Percentiles rank a stretch among this genome's conserved stretches.
Evolutionary conservation across 1,140 invertebrate genomes (phyloP).

Genomic region (Drosophila hydei): DNA sequence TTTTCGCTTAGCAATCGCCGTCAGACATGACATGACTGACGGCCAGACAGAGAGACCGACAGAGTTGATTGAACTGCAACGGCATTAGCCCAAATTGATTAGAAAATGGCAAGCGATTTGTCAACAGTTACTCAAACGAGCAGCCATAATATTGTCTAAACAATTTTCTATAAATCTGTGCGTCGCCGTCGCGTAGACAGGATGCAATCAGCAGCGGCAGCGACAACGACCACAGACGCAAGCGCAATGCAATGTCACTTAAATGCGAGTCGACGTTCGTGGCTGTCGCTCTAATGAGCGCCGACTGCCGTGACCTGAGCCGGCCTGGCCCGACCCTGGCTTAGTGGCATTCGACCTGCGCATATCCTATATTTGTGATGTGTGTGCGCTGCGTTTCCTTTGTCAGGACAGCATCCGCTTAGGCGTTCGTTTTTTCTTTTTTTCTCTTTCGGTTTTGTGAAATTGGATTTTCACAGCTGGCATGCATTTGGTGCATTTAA

Average conservation of each 20-base stretch:
- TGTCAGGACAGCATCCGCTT: slow-evolving; percentile 18
- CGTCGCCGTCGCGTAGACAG: slow-evolving; percentile 17
- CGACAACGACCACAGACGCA: slow-evolving; percentile 68
- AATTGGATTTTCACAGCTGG: slow-evolving; percentile 81
- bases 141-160: slow-evolving; percentile 53
- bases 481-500: slow-evolving; percentile 57
- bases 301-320: slow-evolving; percentile 15
- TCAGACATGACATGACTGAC: slow-evolving; percentile 41
- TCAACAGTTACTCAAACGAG: slow-evolving; percentile 30
- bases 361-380: slow-evolving; percentile 41
- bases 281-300: slow-evolving; percentile 54
- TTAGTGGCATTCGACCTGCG: slow-evolving; percentile 30
- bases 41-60: slow-evolving; percentile 13
- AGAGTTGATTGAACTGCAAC: slow-evolving; percentile 39
- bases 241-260: slow-evolving; percentile 72
- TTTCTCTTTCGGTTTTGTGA: slow-evolving; percentile 53
- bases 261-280: slow-evolving; percentile 63
- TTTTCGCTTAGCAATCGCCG: slow-evolving; percentile 46
- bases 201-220: slow-evolving; percentile 29
- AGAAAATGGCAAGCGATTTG: slow-evolving; percentile 58
- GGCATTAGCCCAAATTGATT: slow-evolving; percentile 63
- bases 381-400: slow-evolving; percentile 25
- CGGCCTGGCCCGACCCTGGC: background rate
- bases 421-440: slow-evolving; percentile 16
- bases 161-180: slow-evolving; percentile 38